phyloP scores from a whole-genome alignment of 2,797 vertebrate species.

The Enteromius unitaeniatus region DNA sequence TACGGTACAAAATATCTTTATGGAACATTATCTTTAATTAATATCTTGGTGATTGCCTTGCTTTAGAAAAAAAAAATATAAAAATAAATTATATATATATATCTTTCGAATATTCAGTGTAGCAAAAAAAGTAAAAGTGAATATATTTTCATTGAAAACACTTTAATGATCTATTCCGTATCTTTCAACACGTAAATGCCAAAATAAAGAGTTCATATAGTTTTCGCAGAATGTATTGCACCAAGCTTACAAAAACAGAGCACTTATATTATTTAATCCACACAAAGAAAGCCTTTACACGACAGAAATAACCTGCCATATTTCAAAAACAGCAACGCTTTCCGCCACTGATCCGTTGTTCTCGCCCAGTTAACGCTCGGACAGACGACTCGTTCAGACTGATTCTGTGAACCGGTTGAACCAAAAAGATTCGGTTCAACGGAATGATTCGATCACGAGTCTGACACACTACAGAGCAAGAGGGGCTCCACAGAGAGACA shows the following conservation, averaged over 20 bases:
- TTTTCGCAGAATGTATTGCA: background rate
- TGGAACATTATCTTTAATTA: background rate
- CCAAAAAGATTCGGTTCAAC: background rate
- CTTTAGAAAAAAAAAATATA: too few relatives aligned
- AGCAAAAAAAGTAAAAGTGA: too few relatives aligned
- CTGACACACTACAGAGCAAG: background rate
- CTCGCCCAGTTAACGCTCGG: background rate
- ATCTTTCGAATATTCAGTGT: background rate
- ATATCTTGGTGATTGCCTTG: background rate
- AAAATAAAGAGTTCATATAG: background rate
- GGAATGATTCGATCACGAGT: background rate
- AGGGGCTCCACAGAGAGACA: constrained; percentile 15
- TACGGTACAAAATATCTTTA: background rate
- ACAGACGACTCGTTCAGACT: background rate
- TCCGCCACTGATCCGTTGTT: too few relatives aligned
- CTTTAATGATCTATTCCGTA: background rate
- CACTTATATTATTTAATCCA: background rate
- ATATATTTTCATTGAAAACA: background rate
- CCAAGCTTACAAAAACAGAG: background rate
- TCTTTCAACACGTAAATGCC: background rate
- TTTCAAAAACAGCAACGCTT: background rate
- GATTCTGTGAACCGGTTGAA: background rate
- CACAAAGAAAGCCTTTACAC: background rate
- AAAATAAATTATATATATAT: too few relatives aligned
- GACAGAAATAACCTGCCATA: background rate